Evolutionary conservation across 2,113 vertebrate species (phyloP).

Genomic region (Pavo muticus): DNA sequence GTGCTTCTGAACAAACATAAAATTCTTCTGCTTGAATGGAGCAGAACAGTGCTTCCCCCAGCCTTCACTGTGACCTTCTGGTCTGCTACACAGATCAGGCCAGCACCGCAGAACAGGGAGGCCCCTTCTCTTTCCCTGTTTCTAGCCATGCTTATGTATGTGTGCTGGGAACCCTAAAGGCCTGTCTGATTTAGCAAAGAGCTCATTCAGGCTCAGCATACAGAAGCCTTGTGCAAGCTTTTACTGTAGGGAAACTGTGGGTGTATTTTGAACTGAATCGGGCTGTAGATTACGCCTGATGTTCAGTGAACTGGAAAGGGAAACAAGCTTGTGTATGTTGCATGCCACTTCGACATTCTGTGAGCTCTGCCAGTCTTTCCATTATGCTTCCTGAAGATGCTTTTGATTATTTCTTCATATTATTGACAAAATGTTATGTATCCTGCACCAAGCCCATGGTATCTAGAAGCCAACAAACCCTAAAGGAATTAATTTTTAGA

Average conservation of each 20-base stretch:
- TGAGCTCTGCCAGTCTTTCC: constrained; percentile 30
- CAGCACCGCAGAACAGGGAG: not conserved
- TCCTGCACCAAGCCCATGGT: not conserved
- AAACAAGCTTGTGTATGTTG: constrained; percentile 14
- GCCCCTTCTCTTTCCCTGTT: not conserved
- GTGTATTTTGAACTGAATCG: constrained; percentile 45
- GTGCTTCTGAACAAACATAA: constrained; percentile 44
- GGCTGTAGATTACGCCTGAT: constrained; percentile 21
- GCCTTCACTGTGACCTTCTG: constrained; percentile 26
- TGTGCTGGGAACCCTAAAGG: constrained; percentile 13
- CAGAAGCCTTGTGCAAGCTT: not conserved
- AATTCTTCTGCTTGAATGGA: constrained; percentile 55
- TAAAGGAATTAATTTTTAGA: constrained; percentile 52
- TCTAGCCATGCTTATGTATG: not conserved
- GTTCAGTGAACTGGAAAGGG: constrained; percentile 28
- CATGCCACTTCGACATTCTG: constrained; percentile 6
- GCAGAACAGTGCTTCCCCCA: constrained; percentile 42
- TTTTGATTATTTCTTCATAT: constrained; percentile 41
- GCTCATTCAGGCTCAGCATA: not conserved
- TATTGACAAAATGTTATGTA: constrained; percentile 4
- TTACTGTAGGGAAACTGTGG: not conserved
- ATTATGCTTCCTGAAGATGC: constrained; percentile 29
- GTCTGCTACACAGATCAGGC: constrained; percentile 2
- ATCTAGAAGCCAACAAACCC: constrained; percentile 26
- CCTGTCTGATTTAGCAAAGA: constrained; percentile 46